Conservation (phyloP, 2,888 invertebrate species). For the Crepidodera aurea region DNA sequence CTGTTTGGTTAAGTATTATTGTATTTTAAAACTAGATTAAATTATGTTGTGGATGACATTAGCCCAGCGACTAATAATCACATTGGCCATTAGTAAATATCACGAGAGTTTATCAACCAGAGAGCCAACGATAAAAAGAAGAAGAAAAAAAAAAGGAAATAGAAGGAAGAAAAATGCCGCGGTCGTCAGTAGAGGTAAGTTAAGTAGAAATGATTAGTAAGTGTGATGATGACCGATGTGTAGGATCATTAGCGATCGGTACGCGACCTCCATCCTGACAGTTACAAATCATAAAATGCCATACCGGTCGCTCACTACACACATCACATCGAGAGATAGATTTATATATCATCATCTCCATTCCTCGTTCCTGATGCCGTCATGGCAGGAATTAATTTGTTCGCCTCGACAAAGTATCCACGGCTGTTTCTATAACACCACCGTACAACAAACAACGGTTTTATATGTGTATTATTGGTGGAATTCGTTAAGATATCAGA, state of each 20-base stretch:
- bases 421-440: too few relatives aligned
- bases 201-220: conserved; percentile 34
- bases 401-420: not conserved
- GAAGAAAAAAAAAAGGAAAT: conserved; percentile 6
- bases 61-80: not conserved
- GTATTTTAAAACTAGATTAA: too few relatives aligned
- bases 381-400: conserved; percentile 5
- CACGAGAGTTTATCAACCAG: conserved; percentile 8
- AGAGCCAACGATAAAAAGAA: not conserved
- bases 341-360: conserved; percentile 50
- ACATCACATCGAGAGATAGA: conserved; percentile 43
- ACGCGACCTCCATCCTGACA: conserved; percentile 51
- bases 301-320: conserved; percentile 41
- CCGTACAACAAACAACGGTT: too few relatives aligned
- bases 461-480: too few relatives aligned
- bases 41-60: too few relatives aligned
- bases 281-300: conserved; percentile 49
- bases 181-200: conserved; percentile 11
- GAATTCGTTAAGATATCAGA: too few relatives aligned
- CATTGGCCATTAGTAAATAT: conserved; percentile 5
- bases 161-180: conserved; percentile 12
- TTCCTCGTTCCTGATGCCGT: not conserved
- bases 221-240: conserved; percentile 37
- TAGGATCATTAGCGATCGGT: conserved; percentile 53
- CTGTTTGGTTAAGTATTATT: too few relatives aligned